Conservation (phyloP, 2,113 vertebrate genomes). For the Cairina moschata region DNA sequence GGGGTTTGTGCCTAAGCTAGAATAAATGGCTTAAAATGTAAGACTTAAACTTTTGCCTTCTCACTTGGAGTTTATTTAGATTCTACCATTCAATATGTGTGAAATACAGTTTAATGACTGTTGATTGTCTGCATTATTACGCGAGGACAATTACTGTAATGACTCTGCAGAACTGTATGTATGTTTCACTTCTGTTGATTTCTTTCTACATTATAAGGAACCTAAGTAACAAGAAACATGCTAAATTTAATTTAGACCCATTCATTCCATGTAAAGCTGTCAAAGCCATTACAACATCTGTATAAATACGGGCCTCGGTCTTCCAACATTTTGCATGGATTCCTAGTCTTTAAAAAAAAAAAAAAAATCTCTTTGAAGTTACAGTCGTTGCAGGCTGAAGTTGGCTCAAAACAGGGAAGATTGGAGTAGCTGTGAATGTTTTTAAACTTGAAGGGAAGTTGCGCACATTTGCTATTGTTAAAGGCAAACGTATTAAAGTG, state of each 20-base stretch:
- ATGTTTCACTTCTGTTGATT: background rate
- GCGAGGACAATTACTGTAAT: background rate
- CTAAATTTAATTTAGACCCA: background rate
- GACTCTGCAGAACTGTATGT: background rate
- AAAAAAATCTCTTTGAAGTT: background rate
- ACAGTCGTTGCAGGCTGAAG: background rate
- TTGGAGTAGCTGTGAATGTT: background rate
- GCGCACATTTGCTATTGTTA: background rate
- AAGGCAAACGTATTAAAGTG: background rate
- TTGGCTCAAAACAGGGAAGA: background rate
- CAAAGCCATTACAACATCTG: background rate
- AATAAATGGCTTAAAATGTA: background rate
- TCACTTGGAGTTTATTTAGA: background rate
- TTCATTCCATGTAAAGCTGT: background rate
- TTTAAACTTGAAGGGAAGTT: background rate
- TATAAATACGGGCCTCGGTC: background rate
- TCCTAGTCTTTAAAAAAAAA: background rate
- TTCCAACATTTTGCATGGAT: background rate
- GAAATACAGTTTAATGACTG: background rate
- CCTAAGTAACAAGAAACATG: background rate
- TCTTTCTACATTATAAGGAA: background rate
- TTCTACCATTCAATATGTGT: background rate
- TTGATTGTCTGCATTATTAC: background rate
- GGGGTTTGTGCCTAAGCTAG: background rate
- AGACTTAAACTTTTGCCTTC: background rate